A percentile compares a stretch with the other conserved stretches of the same genome.
Conservation (phyloP, 2,888 invertebrate genomes). For the Aelia acuminata region DNA sequence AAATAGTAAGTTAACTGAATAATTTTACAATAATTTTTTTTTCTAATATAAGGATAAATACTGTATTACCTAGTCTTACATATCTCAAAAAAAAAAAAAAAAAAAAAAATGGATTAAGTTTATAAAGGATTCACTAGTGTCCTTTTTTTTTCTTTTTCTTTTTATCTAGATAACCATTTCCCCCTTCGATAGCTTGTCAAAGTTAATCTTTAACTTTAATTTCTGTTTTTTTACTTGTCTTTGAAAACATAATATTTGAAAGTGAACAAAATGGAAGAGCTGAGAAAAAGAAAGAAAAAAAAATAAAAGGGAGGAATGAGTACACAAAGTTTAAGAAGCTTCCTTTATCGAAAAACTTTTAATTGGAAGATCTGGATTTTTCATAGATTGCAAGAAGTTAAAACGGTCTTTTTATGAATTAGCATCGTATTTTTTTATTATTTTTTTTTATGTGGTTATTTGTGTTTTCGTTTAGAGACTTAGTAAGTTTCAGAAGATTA, state of each 20-base stretch:
- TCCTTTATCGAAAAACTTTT: slow-evolving; percentile 41
- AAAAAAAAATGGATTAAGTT: no score
- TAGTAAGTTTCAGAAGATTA: not conserved
- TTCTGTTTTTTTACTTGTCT: not conserved
- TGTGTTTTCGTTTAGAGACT: not conserved
- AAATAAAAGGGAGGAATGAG: slow-evolving; percentile 10
- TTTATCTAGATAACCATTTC: not conserved
- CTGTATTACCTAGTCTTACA: no score
- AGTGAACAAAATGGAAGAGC: not conserved
- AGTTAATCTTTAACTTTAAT: slow-evolving; percentile 17
- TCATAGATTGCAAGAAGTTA: slow-evolving; percentile 17
- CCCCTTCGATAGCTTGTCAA: not conserved
- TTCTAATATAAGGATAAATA: no score
- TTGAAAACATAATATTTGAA: slow-evolving; percentile 35
- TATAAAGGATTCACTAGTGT: no score
- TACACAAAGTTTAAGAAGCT: slow-evolving; percentile 13
- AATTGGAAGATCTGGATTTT: slow-evolving; percentile 34
- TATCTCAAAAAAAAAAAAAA: no score
- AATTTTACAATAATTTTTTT: no score
- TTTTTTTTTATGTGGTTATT: not conserved
- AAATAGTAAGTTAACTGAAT: no score
- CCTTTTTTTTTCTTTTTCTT: no score
- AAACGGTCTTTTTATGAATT: slow-evolving; percentile 8
- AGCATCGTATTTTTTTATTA: not conserved
- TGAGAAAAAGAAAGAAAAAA: not conserved